These are phyloP conservation scores for Xylota segnis DNA, from an alignment of 2,888 invertebrate species.

Conservation along the genomic window DNA sequence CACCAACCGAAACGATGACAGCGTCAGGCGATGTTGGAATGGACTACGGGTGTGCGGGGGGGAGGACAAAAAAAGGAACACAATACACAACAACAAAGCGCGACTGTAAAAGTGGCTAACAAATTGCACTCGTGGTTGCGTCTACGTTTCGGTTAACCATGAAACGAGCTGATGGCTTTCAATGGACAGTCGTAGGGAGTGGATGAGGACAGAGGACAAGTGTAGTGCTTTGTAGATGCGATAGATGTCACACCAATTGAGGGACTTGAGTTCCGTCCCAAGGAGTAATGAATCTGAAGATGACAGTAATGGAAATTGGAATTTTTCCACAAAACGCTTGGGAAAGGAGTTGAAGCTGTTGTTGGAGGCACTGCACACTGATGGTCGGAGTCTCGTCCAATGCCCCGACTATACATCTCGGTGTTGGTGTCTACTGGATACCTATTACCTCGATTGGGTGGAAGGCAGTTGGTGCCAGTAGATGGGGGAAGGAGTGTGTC, in stretches of 20 bases:
- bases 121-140: conserved; percentile 62
- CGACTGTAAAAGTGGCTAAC: conserved; percentile 60
- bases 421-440: too few relatives aligned
- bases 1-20: conserved; percentile 47
- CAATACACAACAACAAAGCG: conserved; percentile 25
- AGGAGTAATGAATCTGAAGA: not conserved
- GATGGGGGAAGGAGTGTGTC: too few relatives aligned
- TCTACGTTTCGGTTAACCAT: conserved; percentile 60
- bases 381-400: too few relatives aligned
- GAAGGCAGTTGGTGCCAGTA: too few relatives aligned
- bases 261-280: not conserved
- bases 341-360: too few relatives aligned
- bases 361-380: too few relatives aligned
- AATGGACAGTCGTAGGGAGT: not conserved
- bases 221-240: not conserved
- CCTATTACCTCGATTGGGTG: too few relatives aligned
- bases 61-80: conserved; percentile 30
- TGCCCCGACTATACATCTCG: too few relatives aligned
- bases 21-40: conserved; percentile 13
- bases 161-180: conserved; percentile 41
- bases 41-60: too few relatives aligned
- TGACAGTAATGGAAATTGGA: too few relatives aligned
- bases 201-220: not conserved
- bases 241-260: not conserved
- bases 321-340: too few relatives aligned